Evolutionary conservation across 1,140 invertebrate genomes (phyloP), one percentile per base, ranked within the genome.

Genomic region (Zaprionus vittiger): DNA sequence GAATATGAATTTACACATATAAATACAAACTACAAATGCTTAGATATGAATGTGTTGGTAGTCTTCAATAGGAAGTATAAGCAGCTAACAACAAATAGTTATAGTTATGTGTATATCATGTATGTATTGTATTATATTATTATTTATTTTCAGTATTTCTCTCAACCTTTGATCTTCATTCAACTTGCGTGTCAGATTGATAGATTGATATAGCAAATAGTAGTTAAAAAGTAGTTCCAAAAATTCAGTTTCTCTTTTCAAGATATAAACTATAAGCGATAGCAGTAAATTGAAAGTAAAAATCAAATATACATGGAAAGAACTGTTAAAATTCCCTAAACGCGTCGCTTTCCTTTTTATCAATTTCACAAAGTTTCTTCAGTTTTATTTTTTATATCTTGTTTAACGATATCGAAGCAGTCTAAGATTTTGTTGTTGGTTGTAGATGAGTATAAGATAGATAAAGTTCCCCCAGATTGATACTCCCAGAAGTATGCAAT

Each of bases 41-140:
- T 77, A 73, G 80, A 81, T 79, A 81, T 81, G 79, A 79, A 81
- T 81, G 79, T 81, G 77, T 87, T 74, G 61, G 65, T 76, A 84
- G 77, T 89, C 84, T 89, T 89, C 84, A 89, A 90, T 89, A 89
- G 84, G 84, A 89, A 89, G 84, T 90, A 79, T 79, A 90, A 90
- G 85, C 85, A 85, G 85, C 85, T 90, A 90, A 90, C 85, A 90
- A 90, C 84, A 90, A 85, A 86, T 83, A 86, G 83, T 86, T 86
- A 86, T 75, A 67, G 41, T 47, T 47, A 47, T 47, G 41, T 79
- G 44, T 75, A 75, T 47, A 47, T 47, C 7, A 47, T 47, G 41
- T 80, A 82, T 66, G 77, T 64, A 64, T 70, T 85, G 55, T 66
- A 66, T 49, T 59, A 31, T 55, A 64, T 57, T 41, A 60, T 68